Evolutionary conservation across 2,113 vertebrate genomes (phyloP).

Genomic region (Podocnemis expansa): DNA sequence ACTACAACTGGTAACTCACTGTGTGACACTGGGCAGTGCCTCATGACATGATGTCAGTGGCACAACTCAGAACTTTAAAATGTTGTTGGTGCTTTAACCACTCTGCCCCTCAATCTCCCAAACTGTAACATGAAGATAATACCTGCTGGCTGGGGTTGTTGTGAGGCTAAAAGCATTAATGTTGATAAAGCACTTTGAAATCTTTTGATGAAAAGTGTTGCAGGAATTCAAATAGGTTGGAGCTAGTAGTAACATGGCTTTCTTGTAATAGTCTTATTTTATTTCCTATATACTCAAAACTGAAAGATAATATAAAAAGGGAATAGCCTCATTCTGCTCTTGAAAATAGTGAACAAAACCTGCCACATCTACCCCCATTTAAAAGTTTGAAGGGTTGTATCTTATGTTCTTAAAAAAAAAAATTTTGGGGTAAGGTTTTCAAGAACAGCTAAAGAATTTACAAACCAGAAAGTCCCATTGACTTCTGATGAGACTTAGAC

Average conservation of each 20-base stretch:
- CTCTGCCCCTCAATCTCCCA: not conserved
- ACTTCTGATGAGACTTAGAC: not conserved
- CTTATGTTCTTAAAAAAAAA: not conserved
- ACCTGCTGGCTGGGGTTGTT: not conserved
- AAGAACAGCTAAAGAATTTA: not conserved
- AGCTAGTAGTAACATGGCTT: not conserved
- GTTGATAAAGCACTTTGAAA: not conserved
- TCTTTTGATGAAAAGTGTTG: not conserved
- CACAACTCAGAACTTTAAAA: not conserved
- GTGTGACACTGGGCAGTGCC: not conserved
- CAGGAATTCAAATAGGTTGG: not conserved
- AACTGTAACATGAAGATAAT: not conserved
- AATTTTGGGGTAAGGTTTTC: not conserved
- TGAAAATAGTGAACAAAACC: not conserved
- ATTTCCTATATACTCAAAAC: not conserved
- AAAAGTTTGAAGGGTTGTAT: not conserved
- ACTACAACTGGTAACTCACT: slow-evolving; percentile 5
- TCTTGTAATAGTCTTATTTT: not conserved
- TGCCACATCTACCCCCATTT: not conserved
- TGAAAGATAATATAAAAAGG: not conserved
- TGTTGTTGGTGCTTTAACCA: not conserved
- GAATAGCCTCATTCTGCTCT: not conserved
- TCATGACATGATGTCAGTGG: not conserved
- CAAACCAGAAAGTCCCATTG: not conserved
- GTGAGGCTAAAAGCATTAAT: not conserved